Conservation (phyloP, 2,797 vertebrate species). For the Huso huso region DNA sequence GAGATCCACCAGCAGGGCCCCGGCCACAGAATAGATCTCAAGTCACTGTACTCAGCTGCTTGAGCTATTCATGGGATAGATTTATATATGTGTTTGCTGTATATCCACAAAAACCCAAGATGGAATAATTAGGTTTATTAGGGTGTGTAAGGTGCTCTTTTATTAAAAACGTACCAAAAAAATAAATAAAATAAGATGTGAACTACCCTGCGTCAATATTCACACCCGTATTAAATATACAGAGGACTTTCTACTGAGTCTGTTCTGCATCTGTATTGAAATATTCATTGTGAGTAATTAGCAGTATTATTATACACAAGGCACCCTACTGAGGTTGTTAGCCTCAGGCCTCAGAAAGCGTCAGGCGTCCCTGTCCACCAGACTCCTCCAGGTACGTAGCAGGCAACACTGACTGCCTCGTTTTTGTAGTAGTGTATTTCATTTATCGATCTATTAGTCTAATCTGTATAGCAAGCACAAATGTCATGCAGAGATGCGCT, state of each 20-base stretch:
- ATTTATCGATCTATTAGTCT: not conserved
- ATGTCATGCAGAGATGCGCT: not conserved
- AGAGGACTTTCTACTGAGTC: too few species aligned
- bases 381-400: not conserved
- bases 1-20: conserved; percentile 17
- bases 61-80: too few species aligned
- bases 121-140: too few species aligned
- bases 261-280: not conserved
- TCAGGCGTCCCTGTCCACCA: not conserved
- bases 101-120: too few species aligned
- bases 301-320: not conserved
- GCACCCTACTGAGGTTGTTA: not conserved
- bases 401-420: not conserved
- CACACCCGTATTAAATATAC: too few species aligned
- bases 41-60: too few species aligned
- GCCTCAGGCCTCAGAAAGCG: not conserved
- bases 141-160: too few species aligned
- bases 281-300: not conserved
- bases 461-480: not conserved
- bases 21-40: too few species aligned
- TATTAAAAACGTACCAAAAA: too few species aligned
- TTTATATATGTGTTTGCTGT: too few species aligned
- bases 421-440: not conserved
- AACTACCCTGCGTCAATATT: too few species aligned
- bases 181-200: too few species aligned